phyloP scores from a whole-genome alignment of 2,113 vertebrate species.

The Leptobrachium ailaonicum region DNA sequence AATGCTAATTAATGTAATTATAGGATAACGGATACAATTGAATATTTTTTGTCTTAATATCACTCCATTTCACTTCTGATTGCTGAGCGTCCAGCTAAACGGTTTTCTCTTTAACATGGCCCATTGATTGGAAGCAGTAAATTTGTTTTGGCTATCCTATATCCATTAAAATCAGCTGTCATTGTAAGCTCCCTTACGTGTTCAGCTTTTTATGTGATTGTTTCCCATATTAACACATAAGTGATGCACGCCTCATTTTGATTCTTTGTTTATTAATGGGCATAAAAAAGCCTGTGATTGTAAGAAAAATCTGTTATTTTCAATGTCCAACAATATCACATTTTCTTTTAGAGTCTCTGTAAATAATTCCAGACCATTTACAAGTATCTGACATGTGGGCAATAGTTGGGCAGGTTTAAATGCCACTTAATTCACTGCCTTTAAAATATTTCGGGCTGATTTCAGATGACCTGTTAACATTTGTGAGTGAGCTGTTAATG shows the following conservation, averaged over 20 bases:
- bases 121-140: conserved; percentile 38
- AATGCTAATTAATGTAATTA: conserved; percentile 62
- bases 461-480: too few species aligned
- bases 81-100: conserved; percentile 36
- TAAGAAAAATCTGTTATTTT: too few species aligned
- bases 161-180: conserved; percentile 38
- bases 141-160: conserved; percentile 29
- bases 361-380: too few species aligned
- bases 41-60: conserved; percentile 43
- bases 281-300: too few species aligned
- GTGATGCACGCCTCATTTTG: conserved; percentile 14
- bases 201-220: conserved; percentile 18
- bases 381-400: too few species aligned
- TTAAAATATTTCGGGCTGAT: too few species aligned
- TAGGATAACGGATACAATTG: conserved; percentile 52
- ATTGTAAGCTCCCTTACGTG: not conserved
- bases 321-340: too few species aligned
- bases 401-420: too few species aligned
- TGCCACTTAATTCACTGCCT: too few species aligned
- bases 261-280: too few species aligned
- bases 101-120: conserved; percentile 38
- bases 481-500: too few species aligned
- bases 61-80: conserved; percentile 33
- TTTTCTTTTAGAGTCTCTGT: too few species aligned
- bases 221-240: conserved; percentile 27